Conservation (phyloP, 2,113 vertebrate genomes). For the Fukomys damarensis region DNA sequence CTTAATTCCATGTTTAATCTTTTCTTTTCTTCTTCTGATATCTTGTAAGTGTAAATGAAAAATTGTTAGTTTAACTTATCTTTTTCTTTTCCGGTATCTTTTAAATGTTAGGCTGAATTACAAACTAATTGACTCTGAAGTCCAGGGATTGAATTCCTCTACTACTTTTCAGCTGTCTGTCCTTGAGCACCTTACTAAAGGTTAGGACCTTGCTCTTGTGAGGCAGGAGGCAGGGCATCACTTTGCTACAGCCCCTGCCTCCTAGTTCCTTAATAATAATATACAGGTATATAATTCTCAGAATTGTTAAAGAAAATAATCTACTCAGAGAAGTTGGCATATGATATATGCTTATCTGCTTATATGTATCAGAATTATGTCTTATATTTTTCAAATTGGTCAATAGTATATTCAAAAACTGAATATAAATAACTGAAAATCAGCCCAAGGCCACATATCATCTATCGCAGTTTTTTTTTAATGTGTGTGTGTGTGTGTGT, state of each 20-base stretch:
- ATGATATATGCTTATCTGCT: background rate
- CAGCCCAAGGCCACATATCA: background rate
- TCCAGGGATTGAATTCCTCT: slow-evolving; percentile 29
- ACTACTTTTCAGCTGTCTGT: background rate
- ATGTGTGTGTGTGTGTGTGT: background rate
- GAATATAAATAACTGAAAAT: background rate
- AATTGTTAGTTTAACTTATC: slow-evolving; percentile 55
- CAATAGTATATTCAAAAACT: background rate
- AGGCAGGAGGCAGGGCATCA: too few relatives aligned
- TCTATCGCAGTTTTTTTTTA: background rate
- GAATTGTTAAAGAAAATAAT: slow-evolving; percentile 31
- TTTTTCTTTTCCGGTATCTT: slow-evolving; percentile 41
- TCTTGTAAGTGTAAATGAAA: slow-evolving; percentile 38
- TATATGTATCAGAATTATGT: background rate
- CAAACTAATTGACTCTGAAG: slow-evolving; percentile 34
- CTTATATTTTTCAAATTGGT: background rate
- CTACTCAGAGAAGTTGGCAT: background rate
- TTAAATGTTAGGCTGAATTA: slow-evolving; percentile 29
- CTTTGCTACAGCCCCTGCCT: too few relatives aligned
- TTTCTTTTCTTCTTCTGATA: slow-evolving; percentile 26
- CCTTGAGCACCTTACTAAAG: background rate
- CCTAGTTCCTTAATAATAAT: background rate
- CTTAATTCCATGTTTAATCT: slow-evolving; percentile 59
- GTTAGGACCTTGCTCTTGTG: too few relatives aligned
- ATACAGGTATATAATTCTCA: background rate